Evolutionary conservation across 2,113 vertebrate species (phyloP).

Genomic region (Patagioenas fasciata): DNA sequence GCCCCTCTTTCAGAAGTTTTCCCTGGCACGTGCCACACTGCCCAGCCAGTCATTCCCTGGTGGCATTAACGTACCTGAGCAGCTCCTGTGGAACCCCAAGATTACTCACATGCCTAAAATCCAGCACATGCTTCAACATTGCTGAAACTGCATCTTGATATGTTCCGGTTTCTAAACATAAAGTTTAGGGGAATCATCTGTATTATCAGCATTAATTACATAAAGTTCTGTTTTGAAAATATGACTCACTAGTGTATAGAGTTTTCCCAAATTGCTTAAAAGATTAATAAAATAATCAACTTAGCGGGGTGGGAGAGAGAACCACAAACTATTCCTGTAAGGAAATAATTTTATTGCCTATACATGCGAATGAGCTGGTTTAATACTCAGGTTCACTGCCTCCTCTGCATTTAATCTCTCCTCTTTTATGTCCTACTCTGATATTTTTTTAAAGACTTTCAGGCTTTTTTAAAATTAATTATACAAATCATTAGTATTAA

Average conservation of each 20-base stretch:
- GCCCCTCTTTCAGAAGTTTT: fast-evolving
- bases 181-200: not conserved
- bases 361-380: slow-evolving; percentile 43
- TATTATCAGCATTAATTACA: not conserved
- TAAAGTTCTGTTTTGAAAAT: slow-evolving; percentile 26
- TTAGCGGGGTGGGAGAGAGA: not conserved
- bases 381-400: slow-evolving; percentile 52
- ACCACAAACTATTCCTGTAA: slow-evolving; percentile 45
- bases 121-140: not conserved
- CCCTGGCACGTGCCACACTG: fast-evolving
- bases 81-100: fast-evolving
- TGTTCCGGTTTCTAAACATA: not conserved
- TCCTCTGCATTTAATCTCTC: slow-evolving; percentile 70
- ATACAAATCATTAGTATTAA: slow-evolving; percentile 86
- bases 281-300: slow-evolving; percentile 53
- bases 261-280: slow-evolving; percentile 51
- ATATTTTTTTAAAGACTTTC: slow-evolving; percentile 70
- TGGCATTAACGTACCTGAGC: fast-evolving
- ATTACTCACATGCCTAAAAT: fast-evolving
- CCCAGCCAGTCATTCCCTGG: fast-evolving
- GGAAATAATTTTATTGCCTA: slow-evolving; percentile 42
- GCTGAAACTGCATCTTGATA: not conserved
- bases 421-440: slow-evolving; percentile 66
- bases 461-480: slow-evolving; percentile 81
- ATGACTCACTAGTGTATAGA: not conserved